Conservation (phyloP, 1,140 invertebrate genomes). For the Listronotus bonariensis region DNA sequence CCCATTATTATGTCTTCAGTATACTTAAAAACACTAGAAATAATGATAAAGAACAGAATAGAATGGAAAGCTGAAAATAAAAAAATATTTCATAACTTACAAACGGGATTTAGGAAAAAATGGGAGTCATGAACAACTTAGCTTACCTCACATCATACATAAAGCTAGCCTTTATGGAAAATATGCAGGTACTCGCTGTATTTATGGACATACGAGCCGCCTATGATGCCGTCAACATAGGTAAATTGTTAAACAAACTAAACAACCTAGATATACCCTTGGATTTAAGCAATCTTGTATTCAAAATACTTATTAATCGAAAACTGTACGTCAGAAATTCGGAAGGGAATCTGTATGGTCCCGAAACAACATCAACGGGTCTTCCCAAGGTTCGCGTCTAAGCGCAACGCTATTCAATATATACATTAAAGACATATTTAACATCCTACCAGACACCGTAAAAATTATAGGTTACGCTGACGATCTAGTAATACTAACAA, state of each 20-base stretch:
- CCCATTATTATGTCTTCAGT: slow-evolving; percentile 12
- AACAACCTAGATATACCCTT: too few relatives aligned
- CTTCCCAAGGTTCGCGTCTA: slow-evolving; percentile 21
- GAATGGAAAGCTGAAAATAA: slow-evolving; percentile 14
- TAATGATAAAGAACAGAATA: slow-evolving; percentile 12
- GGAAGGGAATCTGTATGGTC: not conserved
- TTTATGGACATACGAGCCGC: slow-evolving; percentile 27
- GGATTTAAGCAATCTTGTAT: slow-evolving; percentile 10
- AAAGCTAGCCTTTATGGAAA: slow-evolving; percentile 6
- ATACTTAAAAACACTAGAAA: slow-evolving; percentile 16
- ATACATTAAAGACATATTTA: slow-evolving; percentile 15
- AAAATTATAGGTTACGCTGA: too few relatives aligned
- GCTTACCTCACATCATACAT: slow-evolving; percentile 6
- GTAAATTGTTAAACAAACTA: not conserved
- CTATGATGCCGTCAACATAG: slow-evolving; percentile 27
- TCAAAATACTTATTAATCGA: not conserved
- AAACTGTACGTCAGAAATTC: not conserved
- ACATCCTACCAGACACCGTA: too few relatives aligned
- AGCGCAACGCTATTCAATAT: slow-evolving; percentile 28
- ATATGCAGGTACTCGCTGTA: slow-evolving; percentile 9
- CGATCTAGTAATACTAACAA: too few relatives aligned
- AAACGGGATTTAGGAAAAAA: slow-evolving; percentile 26
- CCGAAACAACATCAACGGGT: too few relatives aligned
- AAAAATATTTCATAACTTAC: not conserved
- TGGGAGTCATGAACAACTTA: slow-evolving; percentile 9